Evolutionary conservation across 2,113 vertebrate species (phyloP), one percentile per base, ranked within the genome.

Genomic region (Rafetus swinhoei): DNA sequence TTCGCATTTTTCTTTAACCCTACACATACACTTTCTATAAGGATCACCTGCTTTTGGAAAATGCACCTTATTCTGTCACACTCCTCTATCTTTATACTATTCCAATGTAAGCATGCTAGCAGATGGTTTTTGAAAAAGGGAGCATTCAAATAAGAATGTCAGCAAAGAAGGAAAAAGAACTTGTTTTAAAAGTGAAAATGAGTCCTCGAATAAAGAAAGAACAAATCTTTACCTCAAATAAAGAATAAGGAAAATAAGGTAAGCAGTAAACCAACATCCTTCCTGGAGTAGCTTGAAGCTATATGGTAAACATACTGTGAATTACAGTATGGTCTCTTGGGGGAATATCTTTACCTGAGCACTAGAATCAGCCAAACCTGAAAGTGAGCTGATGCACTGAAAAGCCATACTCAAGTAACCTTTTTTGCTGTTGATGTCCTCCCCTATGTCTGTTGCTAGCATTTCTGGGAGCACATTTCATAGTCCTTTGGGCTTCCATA

Each of bases 1-100:
- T 94, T 56, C 90, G 35, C 6, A 59, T 6, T 82, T 9, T 10
- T 91, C 57, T 93, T 87, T 84, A 93, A 91, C 45, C 6, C 9
- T 16, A 5, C 10, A 11, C 7, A 24, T 29, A 10, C 21, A 29
- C 18, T 35, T 81, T 27, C 39, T 77, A 50, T 21, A 74, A 57
- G 22, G 50, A 39, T 53, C 15, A 29, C 45, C 93, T 93, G 72
- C 86, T 81, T 82, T 81, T 72, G 29, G 45, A 85, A 86, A 83
- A n/a, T 87, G n/a, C 56, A 76, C 1, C 24, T 84, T 90, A 16
- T 15, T 13, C 55, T 65, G 59, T 85, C 35, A 81, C 32, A 69
- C 69, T 69, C 15, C 25, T 85, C 86, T 53, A 39, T 53, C 84
- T 91, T 86, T 53, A 81, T 29, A 21, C 3, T 19, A 25, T 3